Evolutionary conservation across 2,797 vertebrate species (phyloP).

Genomic region (Enteromius unitaeniatus): DNA sequence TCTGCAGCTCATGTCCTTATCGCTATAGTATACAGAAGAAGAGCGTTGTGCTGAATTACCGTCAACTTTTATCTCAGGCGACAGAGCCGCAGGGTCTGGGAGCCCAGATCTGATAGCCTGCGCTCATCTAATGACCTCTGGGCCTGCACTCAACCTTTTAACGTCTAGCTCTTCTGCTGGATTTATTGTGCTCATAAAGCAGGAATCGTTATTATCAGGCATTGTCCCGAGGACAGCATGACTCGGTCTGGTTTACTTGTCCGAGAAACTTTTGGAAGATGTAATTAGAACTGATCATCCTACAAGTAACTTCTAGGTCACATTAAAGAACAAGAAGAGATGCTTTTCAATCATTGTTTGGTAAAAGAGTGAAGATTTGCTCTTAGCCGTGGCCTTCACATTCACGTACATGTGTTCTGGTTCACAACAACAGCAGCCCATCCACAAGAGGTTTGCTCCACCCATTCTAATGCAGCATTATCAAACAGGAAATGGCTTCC

Average conservation of each 20-base stretch:
- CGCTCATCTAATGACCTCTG: conserved; percentile 60
- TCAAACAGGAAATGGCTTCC: conserved; percentile 67
- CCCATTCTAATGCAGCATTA: conserved; percentile 65
- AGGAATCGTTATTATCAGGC: conserved; percentile 43
- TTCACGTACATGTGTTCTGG: not conserved
- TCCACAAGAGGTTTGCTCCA: conserved; percentile 32
- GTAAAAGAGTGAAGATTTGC: not conserved
- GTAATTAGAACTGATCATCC: conserved; percentile 25
- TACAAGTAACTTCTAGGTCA: not conserved
- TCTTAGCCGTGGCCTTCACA: not conserved
- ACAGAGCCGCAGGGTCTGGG: conserved; percentile 53
- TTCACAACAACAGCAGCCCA: conserved; percentile 1
- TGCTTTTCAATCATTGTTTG: not conserved
- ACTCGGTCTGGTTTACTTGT: conserved; percentile 30
- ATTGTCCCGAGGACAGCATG: conserved; percentile 44
- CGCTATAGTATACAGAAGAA: conserved; percentile 45
- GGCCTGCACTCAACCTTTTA: conserved; percentile 55
- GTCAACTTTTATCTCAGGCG: conserved; percentile 61
- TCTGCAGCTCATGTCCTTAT: conserved; percentile 53
- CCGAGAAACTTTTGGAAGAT: conserved; percentile 19
- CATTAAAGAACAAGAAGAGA: not conserved
- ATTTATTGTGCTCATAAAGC: conserved; percentile 55
- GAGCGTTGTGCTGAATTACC: conserved; percentile 58
- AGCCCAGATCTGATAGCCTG: conserved; percentile 55
- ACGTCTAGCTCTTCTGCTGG: conserved; percentile 45